These are phyloP conservation scores for Paraescarpia echinospica DNA, from an alignment of 1,140 invertebrate species.

Conservation along the genomic window DNA sequence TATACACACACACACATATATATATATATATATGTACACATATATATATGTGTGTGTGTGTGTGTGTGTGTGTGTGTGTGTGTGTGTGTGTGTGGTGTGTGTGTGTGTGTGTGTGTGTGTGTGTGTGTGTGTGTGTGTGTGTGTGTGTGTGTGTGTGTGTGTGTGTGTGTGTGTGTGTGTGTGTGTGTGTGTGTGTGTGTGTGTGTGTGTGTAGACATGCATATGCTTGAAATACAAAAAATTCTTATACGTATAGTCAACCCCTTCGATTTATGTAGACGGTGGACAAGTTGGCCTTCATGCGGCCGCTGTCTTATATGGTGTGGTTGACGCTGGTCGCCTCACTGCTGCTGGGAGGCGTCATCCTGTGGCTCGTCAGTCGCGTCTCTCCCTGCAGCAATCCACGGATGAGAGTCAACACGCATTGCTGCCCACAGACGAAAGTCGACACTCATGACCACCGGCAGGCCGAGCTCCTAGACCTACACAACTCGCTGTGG, in stretches of 20 bases:
- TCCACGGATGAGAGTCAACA: not conserved
- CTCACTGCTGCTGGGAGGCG: slow-evolving; percentile 75
- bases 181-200: no score
- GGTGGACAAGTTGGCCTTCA: slow-evolving; percentile 63
- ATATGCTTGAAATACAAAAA: no score
- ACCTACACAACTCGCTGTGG: not conserved
- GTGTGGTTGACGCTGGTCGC: slow-evolving; percentile 55
- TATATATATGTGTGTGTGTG: no score
- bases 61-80: no score
- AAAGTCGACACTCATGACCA: not conserved
- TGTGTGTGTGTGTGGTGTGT: no score
- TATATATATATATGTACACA: no score
- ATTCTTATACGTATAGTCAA: not conserved
- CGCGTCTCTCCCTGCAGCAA: slow-evolving; percentile 90
- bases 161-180: no score
- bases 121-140: no score
- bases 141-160: no score
- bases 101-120: no score
- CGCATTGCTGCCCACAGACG: not conserved
- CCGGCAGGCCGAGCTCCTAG: not conserved
- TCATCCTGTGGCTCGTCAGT: slow-evolving; percentile 79
- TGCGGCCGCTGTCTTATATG: slow-evolving; percentile 91
- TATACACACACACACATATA: no score
- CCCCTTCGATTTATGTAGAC: not conserved
- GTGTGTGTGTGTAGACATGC: no score